Percentiles rank a stretch among this genome's conserved stretches.
Conservation (phyloP, 2,797 vertebrate species). For the Gymnothorax reevesii region DNA sequence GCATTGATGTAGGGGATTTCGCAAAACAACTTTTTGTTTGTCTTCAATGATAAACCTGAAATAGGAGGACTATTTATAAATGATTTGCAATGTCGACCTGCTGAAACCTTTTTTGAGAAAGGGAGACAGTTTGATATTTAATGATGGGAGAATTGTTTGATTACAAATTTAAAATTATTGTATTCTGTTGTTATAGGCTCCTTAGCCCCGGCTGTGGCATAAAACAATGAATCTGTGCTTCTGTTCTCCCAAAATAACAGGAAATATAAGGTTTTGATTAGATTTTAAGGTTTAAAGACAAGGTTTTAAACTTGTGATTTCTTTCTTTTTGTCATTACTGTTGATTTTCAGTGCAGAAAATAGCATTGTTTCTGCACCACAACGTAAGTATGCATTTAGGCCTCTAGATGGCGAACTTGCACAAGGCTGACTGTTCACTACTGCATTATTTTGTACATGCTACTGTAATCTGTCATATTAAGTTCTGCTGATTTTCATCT, state of each 20-base stretch:
- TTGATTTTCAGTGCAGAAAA: background rate
- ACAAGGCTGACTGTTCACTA: background rate
- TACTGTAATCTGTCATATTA: background rate
- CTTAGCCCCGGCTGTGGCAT: too few species aligned
- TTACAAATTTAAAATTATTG: too few species aligned
- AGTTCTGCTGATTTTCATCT: background rate
- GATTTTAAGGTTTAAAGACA: background rate
- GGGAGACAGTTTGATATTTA: too few species aligned
- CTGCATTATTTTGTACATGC: background rate
- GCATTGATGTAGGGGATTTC: too few species aligned
- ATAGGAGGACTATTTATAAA: too few species aligned
- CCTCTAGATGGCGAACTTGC: conserved; percentile 1
- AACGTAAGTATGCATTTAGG: background rate
- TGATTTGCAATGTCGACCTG: too few species aligned
- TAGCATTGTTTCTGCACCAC: background rate
- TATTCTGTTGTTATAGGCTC: too few species aligned
- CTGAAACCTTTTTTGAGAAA: too few species aligned
- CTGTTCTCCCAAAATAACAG: background rate
- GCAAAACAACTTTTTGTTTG: too few species aligned
- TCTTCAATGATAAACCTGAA: too few species aligned
- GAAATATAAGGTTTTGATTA: background rate
- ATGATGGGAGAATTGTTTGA: too few species aligned
- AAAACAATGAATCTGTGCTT: too few species aligned
- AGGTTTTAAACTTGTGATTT: background rate
- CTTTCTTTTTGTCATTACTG: background rate